phyloP scores from a whole-genome alignment of 2,888 invertebrate genomes.

The Latheticus oryzae region DNA sequence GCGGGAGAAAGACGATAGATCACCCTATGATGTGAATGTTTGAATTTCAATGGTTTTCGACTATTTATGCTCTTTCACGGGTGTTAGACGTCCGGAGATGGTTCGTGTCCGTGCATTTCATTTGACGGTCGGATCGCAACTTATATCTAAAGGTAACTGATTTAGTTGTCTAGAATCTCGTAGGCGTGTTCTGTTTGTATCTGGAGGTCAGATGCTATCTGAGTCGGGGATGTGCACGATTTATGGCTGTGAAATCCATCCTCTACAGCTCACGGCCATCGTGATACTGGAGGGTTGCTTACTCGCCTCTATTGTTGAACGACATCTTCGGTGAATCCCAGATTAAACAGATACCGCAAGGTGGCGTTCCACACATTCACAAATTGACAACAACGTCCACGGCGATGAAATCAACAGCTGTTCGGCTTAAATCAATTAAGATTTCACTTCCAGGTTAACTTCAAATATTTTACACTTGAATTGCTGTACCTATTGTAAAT shows the following conservation, averaged over 20 bases:
- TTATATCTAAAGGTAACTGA: slow-evolving; percentile 61
- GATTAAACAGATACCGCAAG: slow-evolving; percentile 18
- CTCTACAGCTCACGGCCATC: slow-evolving; percentile 60
- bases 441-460: too few relatives aligned
- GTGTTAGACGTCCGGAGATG: slow-evolving; percentile 44
- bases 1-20: slow-evolving; percentile 12
- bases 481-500: not conserved
- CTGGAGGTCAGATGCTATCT: slow-evolving; percentile 61
- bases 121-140: slow-evolving; percentile 46
- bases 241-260: slow-evolving; percentile 63
- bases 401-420: slow-evolving; percentile 11
- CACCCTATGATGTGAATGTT: slow-evolving; percentile 6
- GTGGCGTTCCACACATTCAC: slow-evolving; percentile 21
- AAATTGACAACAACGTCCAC: slow-evolving; percentile 11
- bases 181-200: slow-evolving; percentile 66
- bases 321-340: slow-evolving; percentile 14
- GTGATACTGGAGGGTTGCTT: slow-evolving; percentile 57
- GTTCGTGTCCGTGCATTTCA: slow-evolving; percentile 59
- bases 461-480: not conserved
- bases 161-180: slow-evolving; percentile 66
- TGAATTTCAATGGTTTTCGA: slow-evolving; percentile 20
- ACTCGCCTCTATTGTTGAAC: slow-evolving; percentile 43
- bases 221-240: slow-evolving; percentile 61
- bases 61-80: slow-evolving; percentile 6
- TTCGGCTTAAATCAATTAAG: not conserved